These are phyloP conservation scores for Lissocephala sabroskyi DNA, from an alignment of 2,888 invertebrate species.

Conservation along the genomic window DNA sequence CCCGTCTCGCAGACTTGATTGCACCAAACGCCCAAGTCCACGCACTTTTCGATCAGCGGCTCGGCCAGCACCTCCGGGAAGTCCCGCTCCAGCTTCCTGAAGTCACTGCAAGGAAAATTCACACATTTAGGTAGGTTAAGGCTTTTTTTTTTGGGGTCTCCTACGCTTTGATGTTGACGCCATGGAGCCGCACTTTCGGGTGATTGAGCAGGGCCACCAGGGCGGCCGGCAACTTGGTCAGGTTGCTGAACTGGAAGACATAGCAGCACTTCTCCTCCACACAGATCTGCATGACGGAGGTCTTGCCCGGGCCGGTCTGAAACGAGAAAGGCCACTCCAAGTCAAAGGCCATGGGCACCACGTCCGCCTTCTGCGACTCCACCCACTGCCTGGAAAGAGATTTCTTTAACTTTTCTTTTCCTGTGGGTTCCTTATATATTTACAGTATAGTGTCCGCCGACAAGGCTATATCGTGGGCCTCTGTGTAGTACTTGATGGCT, in stretches of 20 bases:
- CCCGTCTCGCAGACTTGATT: constrained; percentile 74
- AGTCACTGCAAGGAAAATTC: constrained; percentile 72
- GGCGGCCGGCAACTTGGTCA: constrained; percentile 76
- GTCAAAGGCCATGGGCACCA: constrained; percentile 77
- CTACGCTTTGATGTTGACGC: constrained; percentile 79
- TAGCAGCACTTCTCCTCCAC: constrained; percentile 74
- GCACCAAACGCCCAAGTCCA: constrained; percentile 76
- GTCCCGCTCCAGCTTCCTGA: constrained; percentile 77
- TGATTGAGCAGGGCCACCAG: constrained; percentile 75
- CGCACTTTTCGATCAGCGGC: constrained; percentile 75
- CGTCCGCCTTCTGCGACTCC: constrained; percentile 52
- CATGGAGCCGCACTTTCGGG: constrained; percentile 76
- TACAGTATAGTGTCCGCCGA: constrained; percentile 73
- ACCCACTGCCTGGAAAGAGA: constrained; percentile 64
- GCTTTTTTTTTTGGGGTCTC: constrained; percentile 28
- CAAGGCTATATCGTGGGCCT: constrained; percentile 72
- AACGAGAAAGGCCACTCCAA: constrained; percentile 80
- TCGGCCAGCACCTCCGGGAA: constrained; percentile 75
- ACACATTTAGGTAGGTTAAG: background rate
- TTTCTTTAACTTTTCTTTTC: too few relatives aligned
- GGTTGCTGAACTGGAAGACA: constrained; percentile 75
- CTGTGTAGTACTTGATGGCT: constrained; percentile 68
- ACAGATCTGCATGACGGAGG: constrained; percentile 78
- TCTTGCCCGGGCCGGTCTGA: constrained; percentile 76
- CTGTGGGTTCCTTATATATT: too few relatives aligned